Evolutionary conservation across 2,797 vertebrate genomes (phyloP).

Genomic region (Scolopax rusticola): DNA sequence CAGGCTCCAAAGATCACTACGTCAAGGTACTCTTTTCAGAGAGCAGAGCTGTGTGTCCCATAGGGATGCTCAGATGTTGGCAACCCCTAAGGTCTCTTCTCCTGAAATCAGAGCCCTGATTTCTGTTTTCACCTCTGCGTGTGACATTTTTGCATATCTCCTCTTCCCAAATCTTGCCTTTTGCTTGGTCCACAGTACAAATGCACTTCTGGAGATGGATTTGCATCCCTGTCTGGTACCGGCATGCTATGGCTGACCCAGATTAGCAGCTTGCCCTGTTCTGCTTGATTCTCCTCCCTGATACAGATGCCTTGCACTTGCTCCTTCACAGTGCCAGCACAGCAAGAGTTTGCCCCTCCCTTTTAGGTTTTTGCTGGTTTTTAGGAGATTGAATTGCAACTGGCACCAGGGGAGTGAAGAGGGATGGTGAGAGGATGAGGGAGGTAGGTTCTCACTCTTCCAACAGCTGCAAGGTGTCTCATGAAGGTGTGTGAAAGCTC

Average conservation of each 20-base stretch:
- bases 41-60: background rate
- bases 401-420: background rate
- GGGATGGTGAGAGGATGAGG: background rate
- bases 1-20: conserved; percentile 98
- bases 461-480: background rate
- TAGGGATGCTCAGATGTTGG: background rate
- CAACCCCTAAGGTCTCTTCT: background rate
- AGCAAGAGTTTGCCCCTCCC: background rate
- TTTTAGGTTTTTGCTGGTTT: background rate
- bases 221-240: background rate
- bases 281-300: rapidly evolving
- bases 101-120: background rate
- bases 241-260: background rate
- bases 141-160: background rate
- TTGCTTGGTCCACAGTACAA: background rate
- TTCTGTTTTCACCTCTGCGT: background rate
- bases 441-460: background rate
- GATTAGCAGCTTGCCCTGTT: background rate
- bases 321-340: background rate
- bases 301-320: background rate
- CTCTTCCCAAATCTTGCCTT: background rate
- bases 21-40: conserved; percentile 85
- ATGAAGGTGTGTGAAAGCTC: background rate
- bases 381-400: background rate
- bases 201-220: background rate